Evolutionary conservation across 2,113 vertebrate genomes (phyloP).

Genomic region (Crocuta crocuta): DNA sequence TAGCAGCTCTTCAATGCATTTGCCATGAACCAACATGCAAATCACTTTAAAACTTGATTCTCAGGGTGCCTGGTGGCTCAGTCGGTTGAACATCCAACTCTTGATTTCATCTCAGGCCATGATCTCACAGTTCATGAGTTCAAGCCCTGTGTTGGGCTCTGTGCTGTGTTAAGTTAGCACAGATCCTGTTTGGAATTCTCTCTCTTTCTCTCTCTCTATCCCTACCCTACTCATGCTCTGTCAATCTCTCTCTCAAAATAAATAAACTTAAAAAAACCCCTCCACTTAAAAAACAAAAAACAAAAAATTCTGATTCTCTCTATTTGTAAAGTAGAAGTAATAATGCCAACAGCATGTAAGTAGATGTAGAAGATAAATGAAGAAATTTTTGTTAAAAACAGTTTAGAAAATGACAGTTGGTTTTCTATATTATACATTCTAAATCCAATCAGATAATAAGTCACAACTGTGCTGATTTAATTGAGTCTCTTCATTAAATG

Average conservation of each 20-base stretch:
- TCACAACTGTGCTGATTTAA: neutral
- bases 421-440: neutral
- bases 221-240: too few species aligned
- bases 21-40: neutral
- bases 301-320: neutral
- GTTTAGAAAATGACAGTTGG: neutral
- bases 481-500: neutral
- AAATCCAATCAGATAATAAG: neutral
- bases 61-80: neutral
- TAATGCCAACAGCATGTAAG: neutral
- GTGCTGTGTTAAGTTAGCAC: too few species aligned
- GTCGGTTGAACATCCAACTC: too few species aligned
- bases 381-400: neutral
- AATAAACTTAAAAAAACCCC: too few species aligned
- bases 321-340: neutral
- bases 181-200: too few species aligned
- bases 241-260: too few species aligned
- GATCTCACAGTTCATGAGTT: too few species aligned
- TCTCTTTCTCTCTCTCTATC: too few species aligned
- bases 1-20: neutral
- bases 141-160: too few species aligned
- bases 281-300: too few species aligned
- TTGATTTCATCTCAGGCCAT: too few species aligned
- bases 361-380: neutral
- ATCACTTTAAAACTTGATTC: neutral